Evolutionary conservation across 2,888 invertebrate genomes (phyloP).

Genomic region (Tridacna crocea): DNA sequence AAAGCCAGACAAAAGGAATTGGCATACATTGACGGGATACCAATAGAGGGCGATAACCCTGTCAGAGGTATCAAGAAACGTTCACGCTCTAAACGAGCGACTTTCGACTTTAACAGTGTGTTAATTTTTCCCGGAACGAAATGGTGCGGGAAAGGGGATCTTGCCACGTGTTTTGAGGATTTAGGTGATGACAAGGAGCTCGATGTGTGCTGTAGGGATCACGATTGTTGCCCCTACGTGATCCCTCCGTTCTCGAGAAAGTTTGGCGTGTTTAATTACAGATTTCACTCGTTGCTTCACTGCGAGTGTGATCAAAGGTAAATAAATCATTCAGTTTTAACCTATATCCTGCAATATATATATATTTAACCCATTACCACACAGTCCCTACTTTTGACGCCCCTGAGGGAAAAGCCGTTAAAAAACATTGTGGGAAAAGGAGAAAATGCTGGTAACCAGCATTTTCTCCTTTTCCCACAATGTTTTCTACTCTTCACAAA

Average conservation of each 20-base stretch:
- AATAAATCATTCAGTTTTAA: not conserved
- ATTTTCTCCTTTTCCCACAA: not conserved
- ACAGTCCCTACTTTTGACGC: no score
- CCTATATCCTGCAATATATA: not conserved
- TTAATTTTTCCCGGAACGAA: conserved; percentile 95
- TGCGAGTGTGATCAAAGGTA: conserved; percentile 95
- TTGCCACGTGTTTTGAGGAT: conserved; percentile 91
- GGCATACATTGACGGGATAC: not conserved
- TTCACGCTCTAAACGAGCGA: conserved; percentile 44
- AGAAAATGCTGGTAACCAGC: not conserved
- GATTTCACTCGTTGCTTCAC: conserved; percentile 95
- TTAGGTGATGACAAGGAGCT: conserved; percentile 93
- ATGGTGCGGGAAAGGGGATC: conserved; percentile 96
- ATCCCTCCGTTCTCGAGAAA: conserved; percentile 93
- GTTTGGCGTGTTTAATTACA: conserved; percentile 94
- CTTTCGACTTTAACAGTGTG: conserved; percentile 82
- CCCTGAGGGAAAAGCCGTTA: no score
- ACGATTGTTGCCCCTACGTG: conserved; percentile 94
- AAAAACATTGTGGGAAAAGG: not conserved
- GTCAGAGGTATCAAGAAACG: conserved; percentile 24
- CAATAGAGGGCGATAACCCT: not conserved
- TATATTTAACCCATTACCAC: not conserved
- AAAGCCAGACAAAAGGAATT: not conserved
- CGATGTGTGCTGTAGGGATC: conserved; percentile 94
- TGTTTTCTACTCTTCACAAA: no score